Evolutionary conservation across 2,888 invertebrate genomes (phyloP).

Genomic region (Hydraecia micacea): DNA sequence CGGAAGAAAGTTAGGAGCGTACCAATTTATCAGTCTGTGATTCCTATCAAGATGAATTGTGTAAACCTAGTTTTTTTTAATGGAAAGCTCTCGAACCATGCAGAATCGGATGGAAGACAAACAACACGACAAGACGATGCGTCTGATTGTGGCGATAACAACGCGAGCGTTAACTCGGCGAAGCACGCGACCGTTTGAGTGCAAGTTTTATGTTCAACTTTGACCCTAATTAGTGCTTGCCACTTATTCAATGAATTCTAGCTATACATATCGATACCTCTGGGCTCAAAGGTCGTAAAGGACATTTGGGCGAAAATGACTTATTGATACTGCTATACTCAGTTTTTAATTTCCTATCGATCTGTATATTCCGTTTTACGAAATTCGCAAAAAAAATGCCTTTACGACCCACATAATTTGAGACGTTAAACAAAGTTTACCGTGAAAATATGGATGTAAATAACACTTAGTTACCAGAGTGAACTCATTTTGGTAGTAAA

Average conservation of each 20-base stretch:
- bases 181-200: slow-evolving; percentile 38
- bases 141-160: slow-evolving; percentile 19
- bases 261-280: too few species aligned
- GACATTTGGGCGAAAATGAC: too few species aligned
- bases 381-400: too few species aligned
- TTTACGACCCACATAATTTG: too few species aligned
- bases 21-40: background rate
- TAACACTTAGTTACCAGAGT: too few species aligned
- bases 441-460: too few species aligned
- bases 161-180: background rate
- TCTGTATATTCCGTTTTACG: too few species aligned
- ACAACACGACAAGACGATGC: slow-evolving; percentile 21
- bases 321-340: too few species aligned
- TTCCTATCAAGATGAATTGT: slow-evolving; percentile 12
- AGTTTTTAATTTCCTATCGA: too few species aligned
- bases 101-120: slow-evolving; percentile 39
- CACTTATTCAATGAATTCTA: slow-evolving; percentile 30
- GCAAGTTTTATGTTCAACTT: slow-evolving; percentile 19
- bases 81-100: slow-evolving; percentile 44
- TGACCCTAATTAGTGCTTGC: slow-evolving; percentile 32
- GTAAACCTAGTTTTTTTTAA: background rate
- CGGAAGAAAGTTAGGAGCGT: slow-evolving; percentile 1
- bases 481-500: too few species aligned
- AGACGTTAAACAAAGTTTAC: too few species aligned
- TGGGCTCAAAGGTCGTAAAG: too few species aligned